Evolutionary conservation across 1,140 invertebrate genomes (phyloP), one percentile per base, ranked within the genome.

Genomic region (Lethocerus indicus): DNA sequence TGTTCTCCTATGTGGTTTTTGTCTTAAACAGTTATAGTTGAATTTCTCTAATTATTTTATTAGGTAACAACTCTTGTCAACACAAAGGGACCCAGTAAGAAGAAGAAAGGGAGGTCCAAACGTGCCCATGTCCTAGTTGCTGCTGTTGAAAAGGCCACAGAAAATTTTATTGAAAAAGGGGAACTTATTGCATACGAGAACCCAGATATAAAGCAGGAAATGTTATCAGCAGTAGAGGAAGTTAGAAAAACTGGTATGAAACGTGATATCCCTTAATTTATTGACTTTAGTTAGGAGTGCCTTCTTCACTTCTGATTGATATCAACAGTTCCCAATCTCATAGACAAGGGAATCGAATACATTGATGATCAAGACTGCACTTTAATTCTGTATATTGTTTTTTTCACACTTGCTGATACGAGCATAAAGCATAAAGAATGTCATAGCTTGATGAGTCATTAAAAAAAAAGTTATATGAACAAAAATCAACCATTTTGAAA

Each of bases 141-240:
- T 32, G 91, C 91, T 9, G 92, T 98, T 7, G 91, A 97, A 68
- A 88, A 91, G 59, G 93, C 93, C 0, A 96, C 92, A 1, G 81
- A 89, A 61, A 94, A 96, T 68, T 98, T 98, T 65, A 91, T 94
- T 45, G 83, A 89, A 57, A 82, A 84, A 58, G 93, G 93, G 32
- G 88, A 95, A 71, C 86, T 87, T 65, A 97, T 98, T 59, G 91
- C 92, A 0, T 85, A 88, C 66, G 92, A 97, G 69, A 96, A 96
- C 68, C 90, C 91, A 0, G 92, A 96, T 61, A 94, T 96, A 45
- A 88, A 88, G 26, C 81, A 85, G 57, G 92, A 97, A 72, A 95
- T 98, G 90, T 66, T 95, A n/a, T 73, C 79, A 3, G 88, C 92
- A 46, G 90, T 98, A 5, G 88, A 92, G 60, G 88, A 94, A 71